Evolutionary conservation across 2,113 vertebrate species (phyloP).

Genomic region (Cariama cristata): DNA sequence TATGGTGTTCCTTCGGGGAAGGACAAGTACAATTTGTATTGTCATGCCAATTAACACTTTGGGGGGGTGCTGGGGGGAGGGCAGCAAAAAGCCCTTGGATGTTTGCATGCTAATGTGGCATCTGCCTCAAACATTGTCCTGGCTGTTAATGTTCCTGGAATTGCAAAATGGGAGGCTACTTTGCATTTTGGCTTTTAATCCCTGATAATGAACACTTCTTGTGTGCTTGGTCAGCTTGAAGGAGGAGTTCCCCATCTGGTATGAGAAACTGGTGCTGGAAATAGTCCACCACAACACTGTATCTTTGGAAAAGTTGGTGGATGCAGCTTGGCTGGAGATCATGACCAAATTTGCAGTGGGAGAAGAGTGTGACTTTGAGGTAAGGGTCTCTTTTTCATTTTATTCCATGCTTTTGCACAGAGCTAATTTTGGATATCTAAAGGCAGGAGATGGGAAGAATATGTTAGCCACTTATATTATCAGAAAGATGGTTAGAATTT

Average conservation of each 20-base stretch:
- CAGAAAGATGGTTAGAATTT: background rate
- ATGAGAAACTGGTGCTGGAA: constrained; percentile 95
- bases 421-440: background rate
- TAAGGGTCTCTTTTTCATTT: constrained; percentile 57
- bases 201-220: background rate
- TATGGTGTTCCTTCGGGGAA: background rate
- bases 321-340: constrained; percentile 94
- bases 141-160: background rate
- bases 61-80: background rate
- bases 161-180: background rate
- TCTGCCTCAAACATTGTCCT: background rate
- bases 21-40: background rate
- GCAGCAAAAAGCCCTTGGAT: background rate
- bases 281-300: constrained; percentile 98
- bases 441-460: background rate
- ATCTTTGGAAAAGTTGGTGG: constrained; percentile 96
- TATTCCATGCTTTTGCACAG: background rate
- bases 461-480: background rate
- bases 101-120: background rate
- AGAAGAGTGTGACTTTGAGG: constrained; percentile 97
- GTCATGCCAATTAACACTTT: background rate
- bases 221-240: constrained; percentile 83
- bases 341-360: constrained; percentile 96
- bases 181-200: background rate
- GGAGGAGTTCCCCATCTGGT: constrained; percentile 96